Conservation (phyloP, 2,797 vertebrate species). For the Cercopithecus diana region DNA sequence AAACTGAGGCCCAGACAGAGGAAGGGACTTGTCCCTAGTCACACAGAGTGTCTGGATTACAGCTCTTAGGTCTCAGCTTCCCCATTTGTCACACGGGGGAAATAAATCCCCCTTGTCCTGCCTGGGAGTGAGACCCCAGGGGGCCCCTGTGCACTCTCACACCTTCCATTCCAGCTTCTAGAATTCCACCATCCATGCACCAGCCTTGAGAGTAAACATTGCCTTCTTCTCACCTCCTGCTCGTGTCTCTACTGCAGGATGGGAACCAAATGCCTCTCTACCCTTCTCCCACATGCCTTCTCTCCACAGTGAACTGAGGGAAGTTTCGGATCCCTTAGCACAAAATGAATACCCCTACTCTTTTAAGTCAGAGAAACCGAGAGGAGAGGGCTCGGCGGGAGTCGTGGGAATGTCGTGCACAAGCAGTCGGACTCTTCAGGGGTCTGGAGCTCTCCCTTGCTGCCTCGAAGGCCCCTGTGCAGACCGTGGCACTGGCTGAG, state of each 20-base stretch:
- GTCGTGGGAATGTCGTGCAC: background rate
- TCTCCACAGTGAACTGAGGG: background rate
- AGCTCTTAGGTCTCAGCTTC: background rate
- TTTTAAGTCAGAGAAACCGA: background rate
- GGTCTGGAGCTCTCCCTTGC: background rate
- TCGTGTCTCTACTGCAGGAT: background rate
- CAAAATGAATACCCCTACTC: background rate
- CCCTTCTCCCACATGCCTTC: background rate
- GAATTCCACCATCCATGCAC: rapidly evolving
- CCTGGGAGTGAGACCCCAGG: background rate
- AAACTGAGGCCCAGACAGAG: background rate
- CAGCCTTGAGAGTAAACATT: background rate
- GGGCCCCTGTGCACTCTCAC: background rate
- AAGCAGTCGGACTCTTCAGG: background rate
- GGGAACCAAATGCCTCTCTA: background rate
- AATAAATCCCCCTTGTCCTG: background rate
- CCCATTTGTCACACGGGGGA: background rate
- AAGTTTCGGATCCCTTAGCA: background rate
- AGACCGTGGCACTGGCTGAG: rapidly evolving
- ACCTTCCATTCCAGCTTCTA: background rate
- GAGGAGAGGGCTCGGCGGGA: background rate
- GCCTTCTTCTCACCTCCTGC: background rate
- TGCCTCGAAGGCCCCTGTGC: background rate
- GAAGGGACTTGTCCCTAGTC: background rate
- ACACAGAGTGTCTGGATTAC: background rate